Evolutionary conservation across 2,113 vertebrate species (phyloP).

Genomic region (Thamnophis sirtalis): DNA sequence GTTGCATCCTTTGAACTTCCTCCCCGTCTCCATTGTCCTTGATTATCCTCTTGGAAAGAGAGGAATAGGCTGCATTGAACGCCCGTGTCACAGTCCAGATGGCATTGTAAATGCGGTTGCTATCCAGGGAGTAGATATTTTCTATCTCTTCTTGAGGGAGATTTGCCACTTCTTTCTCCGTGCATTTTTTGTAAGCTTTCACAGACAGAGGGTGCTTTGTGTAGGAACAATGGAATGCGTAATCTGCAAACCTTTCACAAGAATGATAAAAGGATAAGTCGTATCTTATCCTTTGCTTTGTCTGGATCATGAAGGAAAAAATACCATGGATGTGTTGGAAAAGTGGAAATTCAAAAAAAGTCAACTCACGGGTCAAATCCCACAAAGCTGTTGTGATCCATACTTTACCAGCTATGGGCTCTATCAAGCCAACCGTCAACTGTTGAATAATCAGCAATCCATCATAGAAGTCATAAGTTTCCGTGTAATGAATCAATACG

Average conservation of each 20-base stretch:
- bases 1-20: background rate
- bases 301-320: background rate
- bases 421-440: background rate
- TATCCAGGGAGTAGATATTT: background rate
- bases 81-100: background rate
- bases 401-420: background rate
- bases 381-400: background rate
- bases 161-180: background rate
- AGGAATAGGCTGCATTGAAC: background rate
- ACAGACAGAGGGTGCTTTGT: background rate
- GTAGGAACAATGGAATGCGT: background rate
- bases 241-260: background rate
- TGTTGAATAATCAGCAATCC: background rate
- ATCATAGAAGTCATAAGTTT: background rate
- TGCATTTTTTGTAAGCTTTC: background rate
- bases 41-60: background rate
- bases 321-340: background rate
- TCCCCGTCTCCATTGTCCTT: background rate
- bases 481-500: background rate
- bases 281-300: background rate
- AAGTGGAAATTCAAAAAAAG: background rate
- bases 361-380: background rate
- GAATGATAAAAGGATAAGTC: background rate
- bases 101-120: background rate
- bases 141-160: background rate